Conservation (phyloP, 2,113 vertebrate genomes). For the Phrynocephalus versicolor region DNA sequence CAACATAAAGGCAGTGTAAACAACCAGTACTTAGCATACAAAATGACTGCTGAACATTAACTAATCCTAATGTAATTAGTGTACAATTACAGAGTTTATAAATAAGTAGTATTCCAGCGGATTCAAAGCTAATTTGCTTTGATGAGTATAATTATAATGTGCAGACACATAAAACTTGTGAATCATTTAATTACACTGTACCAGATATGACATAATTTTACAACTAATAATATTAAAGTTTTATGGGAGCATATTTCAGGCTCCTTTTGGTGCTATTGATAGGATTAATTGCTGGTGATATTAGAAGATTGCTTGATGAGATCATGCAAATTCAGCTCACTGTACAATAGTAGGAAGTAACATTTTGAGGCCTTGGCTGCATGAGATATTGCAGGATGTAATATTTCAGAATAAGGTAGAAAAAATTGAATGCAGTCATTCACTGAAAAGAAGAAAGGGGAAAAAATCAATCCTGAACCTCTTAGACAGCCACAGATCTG, state of each 20-base stretch:
- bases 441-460: slow-evolving; percentile 6
- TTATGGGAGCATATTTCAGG: slow-evolving; percentile 58
- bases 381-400: slow-evolving; percentile 53
- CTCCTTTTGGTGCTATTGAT: slow-evolving; percentile 43
- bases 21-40: background rate
- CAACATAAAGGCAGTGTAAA: background rate
- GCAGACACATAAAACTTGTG: slow-evolving; percentile 6
- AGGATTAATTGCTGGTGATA: slow-evolving; percentile 61
- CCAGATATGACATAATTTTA: slow-evolving; percentile 50
- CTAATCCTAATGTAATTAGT: slow-evolving; percentile 23
- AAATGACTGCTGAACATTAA: slow-evolving; percentile 14
- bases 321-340: slow-evolving; percentile 64
- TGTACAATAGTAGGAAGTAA: slow-evolving; percentile 37
- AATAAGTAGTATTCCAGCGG: slow-evolving; percentile 22
- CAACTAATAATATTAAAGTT: slow-evolving; percentile 60
- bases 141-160: background rate
- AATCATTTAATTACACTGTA: slow-evolving; percentile 21
- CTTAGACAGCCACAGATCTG: slow-evolving; percentile 53
- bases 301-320: slow-evolving; percentile 62
- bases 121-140: slow-evolving; percentile 19
- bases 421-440: slow-evolving; percentile 51
- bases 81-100: slow-evolving; percentile 23
- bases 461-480: slow-evolving; percentile 59
- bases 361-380: slow-evolving; percentile 44
- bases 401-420: slow-evolving; percentile 35